Percentiles rank a stretch among this genome's conserved stretches.
Conservation (phyloP, 2,888 invertebrate genomes). For the Myopa testacea region DNA sequence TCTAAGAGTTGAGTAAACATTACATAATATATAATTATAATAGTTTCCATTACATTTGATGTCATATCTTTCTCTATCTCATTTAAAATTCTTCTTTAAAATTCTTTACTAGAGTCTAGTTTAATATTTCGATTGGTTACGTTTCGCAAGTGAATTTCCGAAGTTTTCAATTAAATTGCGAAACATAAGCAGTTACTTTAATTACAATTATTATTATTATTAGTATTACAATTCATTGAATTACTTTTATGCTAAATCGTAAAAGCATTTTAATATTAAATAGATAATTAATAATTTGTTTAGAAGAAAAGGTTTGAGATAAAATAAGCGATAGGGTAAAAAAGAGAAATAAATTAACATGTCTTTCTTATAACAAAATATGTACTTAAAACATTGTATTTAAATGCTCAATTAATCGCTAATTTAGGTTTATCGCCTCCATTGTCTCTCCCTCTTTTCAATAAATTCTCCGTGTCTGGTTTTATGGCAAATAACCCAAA, state of each 20-base stretch:
- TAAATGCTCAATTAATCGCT: background rate
- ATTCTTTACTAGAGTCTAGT: background rate
- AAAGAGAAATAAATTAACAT: background rate
- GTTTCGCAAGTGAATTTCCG: conserved; percentile 21
- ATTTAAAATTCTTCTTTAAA: background rate
- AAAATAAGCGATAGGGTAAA: background rate
- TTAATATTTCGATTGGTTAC: background rate
- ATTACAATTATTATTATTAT: background rate
- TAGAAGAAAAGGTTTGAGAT: background rate
- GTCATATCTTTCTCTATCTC: no score
- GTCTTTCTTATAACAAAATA: background rate
- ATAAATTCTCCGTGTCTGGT: background rate
- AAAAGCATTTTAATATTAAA: background rate
- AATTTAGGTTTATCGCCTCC: background rate
- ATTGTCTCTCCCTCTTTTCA: background rate
- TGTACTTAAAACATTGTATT: background rate
- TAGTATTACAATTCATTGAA: background rate
- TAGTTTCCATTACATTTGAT: no score
- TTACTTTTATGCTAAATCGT: background rate
- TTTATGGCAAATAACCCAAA: conserved; percentile 69
- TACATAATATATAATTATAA: background rate
- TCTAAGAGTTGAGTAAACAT: background rate
- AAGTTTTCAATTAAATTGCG: conserved; percentile 12
- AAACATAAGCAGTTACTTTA: conserved; percentile 23
- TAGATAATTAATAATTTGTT: background rate